Conservation (phyloP, 2,888 invertebrate genomes). For the Cremastinae sp. region DNA sequence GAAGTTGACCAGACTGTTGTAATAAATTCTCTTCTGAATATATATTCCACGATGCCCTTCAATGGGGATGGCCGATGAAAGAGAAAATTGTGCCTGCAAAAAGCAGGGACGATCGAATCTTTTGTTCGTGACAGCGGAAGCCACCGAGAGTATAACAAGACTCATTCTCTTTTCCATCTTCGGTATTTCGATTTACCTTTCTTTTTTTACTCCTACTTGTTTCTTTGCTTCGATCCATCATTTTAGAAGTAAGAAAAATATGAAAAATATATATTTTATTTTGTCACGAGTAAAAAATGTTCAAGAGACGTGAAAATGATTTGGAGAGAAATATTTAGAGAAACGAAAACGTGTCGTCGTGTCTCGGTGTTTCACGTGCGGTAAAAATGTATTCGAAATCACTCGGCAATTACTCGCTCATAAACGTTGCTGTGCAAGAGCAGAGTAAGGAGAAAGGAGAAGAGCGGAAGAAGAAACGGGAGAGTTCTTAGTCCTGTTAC, state of each 20-base stretch:
- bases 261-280: too few relatives aligned
- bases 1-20: constrained; percentile 31
- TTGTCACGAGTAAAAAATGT: too few relatives aligned
- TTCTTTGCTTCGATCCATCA: neutral
- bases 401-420: constrained; percentile 74
- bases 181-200: too few relatives aligned
- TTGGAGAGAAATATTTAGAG: too few relatives aligned
- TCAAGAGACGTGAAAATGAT: too few relatives aligned
- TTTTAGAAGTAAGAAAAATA: too few relatives aligned
- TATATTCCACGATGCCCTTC: neutral
- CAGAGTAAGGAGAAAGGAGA: too few relatives aligned
- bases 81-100: constrained; percentile 38
- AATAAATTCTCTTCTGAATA: constrained; percentile 35
- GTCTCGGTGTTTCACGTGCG: too few relatives aligned
- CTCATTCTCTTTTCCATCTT: constrained; percentile 30
- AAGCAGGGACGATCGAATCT: constrained; percentile 57
- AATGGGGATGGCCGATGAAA: constrained; percentile 20
- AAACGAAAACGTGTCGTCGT: too few relatives aligned
- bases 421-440: too few relatives aligned
- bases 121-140: constrained; percentile 57
- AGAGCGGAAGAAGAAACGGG: constrained; percentile 62
- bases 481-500: constrained; percentile 1
- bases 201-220: constrained; percentile 2
- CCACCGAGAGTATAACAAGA: constrained; percentile 52
- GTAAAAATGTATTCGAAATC: constrained; percentile 65